A percentile compares a stretch with the other conserved stretches of the same genome.
These are phyloP conservation scores for Phalacrocorax pelagicus DNA, from an alignment of 2,113 vertebrate genomes.

Conservation along the genomic window DNA sequence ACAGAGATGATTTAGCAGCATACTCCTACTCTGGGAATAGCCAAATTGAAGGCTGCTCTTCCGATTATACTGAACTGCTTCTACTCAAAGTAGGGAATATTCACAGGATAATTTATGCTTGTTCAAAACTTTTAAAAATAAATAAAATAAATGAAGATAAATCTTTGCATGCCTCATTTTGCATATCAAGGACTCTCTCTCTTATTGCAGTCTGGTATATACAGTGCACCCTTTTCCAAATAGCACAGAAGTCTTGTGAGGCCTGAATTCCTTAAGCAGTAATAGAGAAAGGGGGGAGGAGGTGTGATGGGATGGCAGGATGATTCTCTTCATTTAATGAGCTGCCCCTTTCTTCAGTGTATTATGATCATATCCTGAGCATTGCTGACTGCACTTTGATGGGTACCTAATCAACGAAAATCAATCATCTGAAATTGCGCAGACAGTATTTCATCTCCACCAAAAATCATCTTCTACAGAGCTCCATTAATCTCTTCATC, in stretches of 20 bases:
- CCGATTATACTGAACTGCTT: neutral
- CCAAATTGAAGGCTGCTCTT: conserved; percentile 52
- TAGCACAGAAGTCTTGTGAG: neutral
- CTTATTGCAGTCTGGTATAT: neutral
- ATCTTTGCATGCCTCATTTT: conserved; percentile 4
- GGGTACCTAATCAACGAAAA: conserved; percentile 52
- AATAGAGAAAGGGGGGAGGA: neutral
- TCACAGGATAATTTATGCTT: neutral
- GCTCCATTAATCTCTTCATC: conserved; percentile 54
- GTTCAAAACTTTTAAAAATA: conserved; percentile 38
- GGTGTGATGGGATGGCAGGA: neutral
- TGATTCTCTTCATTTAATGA: conserved; percentile 21
- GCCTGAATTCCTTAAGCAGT: neutral
- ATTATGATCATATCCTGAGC: conserved; percentile 7
- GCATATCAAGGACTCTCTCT: conserved; percentile 5
- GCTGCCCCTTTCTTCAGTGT: neutral
- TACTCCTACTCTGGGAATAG: conserved; percentile 30
- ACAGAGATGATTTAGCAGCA: conserved; percentile 58
- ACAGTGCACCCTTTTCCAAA: neutral
- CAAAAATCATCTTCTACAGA: conserved; percentile 40
- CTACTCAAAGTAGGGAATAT: neutral
- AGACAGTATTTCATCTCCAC: conserved; percentile 47
- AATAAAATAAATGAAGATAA: conserved; percentile 43
- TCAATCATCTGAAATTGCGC: conserved; percentile 50
- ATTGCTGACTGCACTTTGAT: conserved; percentile 36